phyloP scores from a whole-genome alignment of 2,113 vertebrate species.

The Pterocles gutturalis region DNA sequence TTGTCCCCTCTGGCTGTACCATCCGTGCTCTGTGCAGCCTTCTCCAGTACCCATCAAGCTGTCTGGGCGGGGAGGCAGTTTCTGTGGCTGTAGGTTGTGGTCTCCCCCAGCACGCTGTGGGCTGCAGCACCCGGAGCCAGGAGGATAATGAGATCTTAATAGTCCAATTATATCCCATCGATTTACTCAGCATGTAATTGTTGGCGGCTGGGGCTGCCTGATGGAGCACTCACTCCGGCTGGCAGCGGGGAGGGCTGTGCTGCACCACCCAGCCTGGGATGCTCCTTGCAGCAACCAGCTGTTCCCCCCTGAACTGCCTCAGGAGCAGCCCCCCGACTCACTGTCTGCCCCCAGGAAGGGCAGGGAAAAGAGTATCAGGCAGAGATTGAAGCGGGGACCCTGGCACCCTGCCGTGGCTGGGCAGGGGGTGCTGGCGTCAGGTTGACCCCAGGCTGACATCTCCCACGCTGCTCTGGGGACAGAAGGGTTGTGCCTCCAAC shows the following conservation, averaged over 20 bases:
- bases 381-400: not conserved
- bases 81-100: not conserved
- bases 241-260: conserved; percentile 23
- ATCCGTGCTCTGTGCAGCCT: not conserved
- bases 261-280: not conserved
- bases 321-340: not conserved
- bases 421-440: fast-evolving
- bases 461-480: not conserved
- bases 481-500: not conserved
- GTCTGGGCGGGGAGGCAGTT: not conserved
- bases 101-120: not conserved
- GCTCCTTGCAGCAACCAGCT: conserved; percentile 19
- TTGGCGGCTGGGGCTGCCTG: conserved; percentile 72
- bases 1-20: not conserved
- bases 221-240: conserved; percentile 53
- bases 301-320: not conserved
- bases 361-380: not conserved
- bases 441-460: not conserved
- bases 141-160: conserved; percentile 88
- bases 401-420: not conserved
- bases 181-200: conserved; percentile 79
- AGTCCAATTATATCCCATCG: conserved; percentile 81
- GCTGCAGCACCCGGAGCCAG: conserved; percentile 41
- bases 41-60: not conserved
- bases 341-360: not conserved